phyloP scores from a whole-genome alignment of 2,797 vertebrate species.

The Hoplostethus atlanticus region DNA sequence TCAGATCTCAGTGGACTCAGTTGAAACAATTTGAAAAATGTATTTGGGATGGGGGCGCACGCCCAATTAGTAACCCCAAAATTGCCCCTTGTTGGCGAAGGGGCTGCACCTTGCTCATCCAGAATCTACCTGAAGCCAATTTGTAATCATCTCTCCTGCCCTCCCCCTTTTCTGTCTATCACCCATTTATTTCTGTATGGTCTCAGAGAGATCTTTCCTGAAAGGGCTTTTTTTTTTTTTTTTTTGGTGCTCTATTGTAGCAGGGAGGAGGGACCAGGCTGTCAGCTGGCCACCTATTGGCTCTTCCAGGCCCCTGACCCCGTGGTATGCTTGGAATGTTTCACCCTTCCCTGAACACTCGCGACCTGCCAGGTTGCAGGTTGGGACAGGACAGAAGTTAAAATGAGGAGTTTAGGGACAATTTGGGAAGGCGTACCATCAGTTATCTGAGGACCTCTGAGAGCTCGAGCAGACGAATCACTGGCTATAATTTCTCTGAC shows the following conservation, averaged over 20 bases:
- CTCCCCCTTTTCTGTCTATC: constrained; percentile 44
- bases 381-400: constrained; percentile 81
- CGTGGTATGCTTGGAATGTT: constrained; percentile 85
- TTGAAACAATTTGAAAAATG: constrained; percentile 24
- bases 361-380: constrained; percentile 83
- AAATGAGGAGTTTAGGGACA: constrained; percentile 52
- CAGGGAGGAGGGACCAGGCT: constrained; percentile 64
- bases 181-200: constrained; percentile 26
- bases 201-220: constrained; percentile 37
- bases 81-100: constrained; percentile 25
- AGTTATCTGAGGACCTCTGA: constrained; percentile 7
- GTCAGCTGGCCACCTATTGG: constrained; percentile 83
- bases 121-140: constrained; percentile 70
- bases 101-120: constrained; percentile 50
- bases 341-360: constrained; percentile 76
- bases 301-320: constrained; percentile 78
- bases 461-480: constrained; percentile 20
- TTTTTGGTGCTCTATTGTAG: constrained; percentile 19
- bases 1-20: constrained; percentile 30
- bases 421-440: neutral
- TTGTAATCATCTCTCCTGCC: constrained; percentile 47
- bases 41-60: neutral
- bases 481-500: constrained; percentile 32
- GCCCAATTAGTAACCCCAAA: constrained; percentile 19
- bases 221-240: constrained; percentile 65